phyloP scores from a whole-genome alignment of 2,797 vertebrate species.

The Microhierax caerulescens region DNA sequence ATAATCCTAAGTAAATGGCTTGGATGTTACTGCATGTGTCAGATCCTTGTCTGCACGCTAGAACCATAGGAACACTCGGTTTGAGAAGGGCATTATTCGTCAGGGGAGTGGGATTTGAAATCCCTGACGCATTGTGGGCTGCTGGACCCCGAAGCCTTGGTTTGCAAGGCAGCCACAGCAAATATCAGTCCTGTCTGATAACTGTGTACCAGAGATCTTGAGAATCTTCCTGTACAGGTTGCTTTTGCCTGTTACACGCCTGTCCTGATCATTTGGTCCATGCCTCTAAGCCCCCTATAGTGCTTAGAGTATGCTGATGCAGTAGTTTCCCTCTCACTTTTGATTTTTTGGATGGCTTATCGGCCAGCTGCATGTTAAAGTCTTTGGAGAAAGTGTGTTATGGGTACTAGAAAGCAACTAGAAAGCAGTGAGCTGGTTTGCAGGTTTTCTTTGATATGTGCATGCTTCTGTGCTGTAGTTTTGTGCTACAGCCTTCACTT shows the following conservation, averaged over 20 bases:
- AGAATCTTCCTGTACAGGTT: not conserved
- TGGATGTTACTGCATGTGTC: not conserved
- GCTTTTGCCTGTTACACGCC: not conserved
- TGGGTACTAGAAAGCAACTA: not conserved
- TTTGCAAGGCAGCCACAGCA: not conserved
- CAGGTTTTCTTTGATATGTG: not conserved
- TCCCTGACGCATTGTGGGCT: accelerated
- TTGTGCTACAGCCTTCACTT: not conserved
- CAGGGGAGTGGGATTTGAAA: accelerated
- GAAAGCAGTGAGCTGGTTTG: not conserved
- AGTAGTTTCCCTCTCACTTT: not conserved
- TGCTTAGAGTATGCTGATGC: not conserved
- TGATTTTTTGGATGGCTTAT: not conserved
- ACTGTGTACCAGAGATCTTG: too few species aligned
- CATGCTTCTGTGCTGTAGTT: accelerated
- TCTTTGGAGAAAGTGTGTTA: not conserved
- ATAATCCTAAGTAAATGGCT: not conserved
- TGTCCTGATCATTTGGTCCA: not conserved
- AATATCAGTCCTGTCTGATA: not conserved
- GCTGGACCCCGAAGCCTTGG: too few species aligned
- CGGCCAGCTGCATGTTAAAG: not conserved
- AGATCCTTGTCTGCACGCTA: not conserved
- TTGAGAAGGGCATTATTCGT: not conserved
- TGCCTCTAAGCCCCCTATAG: accelerated
- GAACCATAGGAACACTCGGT: not conserved